Evolutionary conservation across 1,140 invertebrate species (phyloP).

Genomic region (Drosophila triauraria): DNA sequence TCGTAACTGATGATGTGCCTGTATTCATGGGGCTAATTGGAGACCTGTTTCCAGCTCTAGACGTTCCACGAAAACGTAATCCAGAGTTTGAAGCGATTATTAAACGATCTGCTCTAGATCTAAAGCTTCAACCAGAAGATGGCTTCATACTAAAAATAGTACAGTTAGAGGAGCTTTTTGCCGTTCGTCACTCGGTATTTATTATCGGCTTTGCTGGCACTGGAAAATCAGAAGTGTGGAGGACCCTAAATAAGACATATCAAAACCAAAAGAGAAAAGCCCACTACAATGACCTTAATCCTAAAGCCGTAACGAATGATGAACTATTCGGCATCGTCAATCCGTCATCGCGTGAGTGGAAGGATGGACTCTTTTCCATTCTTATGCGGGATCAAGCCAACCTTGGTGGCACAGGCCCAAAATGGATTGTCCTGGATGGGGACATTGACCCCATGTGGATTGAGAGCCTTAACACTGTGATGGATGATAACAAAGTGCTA

Average conservation of each 20-base stretch:
- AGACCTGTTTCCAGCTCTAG: slow-evolving; percentile 4
- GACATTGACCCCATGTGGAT: slow-evolving; percentile 14
- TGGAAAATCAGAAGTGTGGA: slow-evolving; percentile 11
- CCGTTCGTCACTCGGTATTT: slow-evolving; percentile 4
- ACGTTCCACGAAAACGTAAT: slow-evolving; percentile 5
- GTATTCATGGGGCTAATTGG: slow-evolving; percentile 9
- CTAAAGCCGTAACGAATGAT: slow-evolving; percentile 8
- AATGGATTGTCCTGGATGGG: slow-evolving; percentile 11
- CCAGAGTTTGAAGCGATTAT: slow-evolving; percentile 6
- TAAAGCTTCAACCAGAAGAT: slow-evolving; percentile 10
- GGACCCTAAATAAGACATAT: slow-evolving; percentile 9
- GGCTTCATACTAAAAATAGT: slow-evolving; percentile 8
- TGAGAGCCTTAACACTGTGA: slow-evolving; percentile 4
- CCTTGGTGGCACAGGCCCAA: slow-evolving; percentile 2
- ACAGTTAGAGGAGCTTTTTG: slow-evolving; percentile 9
- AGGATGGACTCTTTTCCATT: slow-evolving; percentile 10
- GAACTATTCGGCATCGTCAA: slow-evolving; percentile 9
- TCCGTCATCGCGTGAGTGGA: slow-evolving; percentile 8
- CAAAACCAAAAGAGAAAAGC: slow-evolving; percentile 12
- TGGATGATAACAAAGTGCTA: slow-evolving; percentile 11
- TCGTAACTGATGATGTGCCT: slow-evolving; percentile 9
- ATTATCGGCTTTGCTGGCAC: slow-evolving; percentile 10
- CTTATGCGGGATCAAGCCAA: slow-evolving; percentile 7
- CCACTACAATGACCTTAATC: slow-evolving; percentile 9
- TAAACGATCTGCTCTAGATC: slow-evolving; percentile 3